Base-by-base conservation (phyloP, 2,797 vertebrate species). In the Typhlichthys eigenmanni region DNA sequence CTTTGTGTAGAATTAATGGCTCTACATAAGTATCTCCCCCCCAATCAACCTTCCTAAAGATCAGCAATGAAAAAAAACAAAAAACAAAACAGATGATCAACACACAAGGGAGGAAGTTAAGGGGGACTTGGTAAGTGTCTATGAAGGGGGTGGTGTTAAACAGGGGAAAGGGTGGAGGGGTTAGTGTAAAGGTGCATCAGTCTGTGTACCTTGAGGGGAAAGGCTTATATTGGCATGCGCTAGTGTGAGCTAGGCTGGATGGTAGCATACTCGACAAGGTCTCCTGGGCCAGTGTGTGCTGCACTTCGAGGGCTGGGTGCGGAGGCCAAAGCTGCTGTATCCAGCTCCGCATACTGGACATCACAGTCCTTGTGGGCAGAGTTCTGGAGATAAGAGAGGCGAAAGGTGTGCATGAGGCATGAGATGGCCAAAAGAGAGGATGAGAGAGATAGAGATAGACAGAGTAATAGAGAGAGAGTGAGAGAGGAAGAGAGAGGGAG, bases 271-370 rank as follows among this genome's bases (percentile, higher is more conserved):
- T 95, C 94, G 89, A 95, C 94, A 93, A 94, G 92, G 84, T 97
- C 95, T 93, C 93, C 93, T 64, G 87, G 84, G 88, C 92, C 93
- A 85, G 94, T 92, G 72, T 81, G 93, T 90, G 92, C 86, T 67
- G 93, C 93, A 84, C 83, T 95, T 92, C 88, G 89, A 59, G 89
- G 92, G 82, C 91, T 92, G 85, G 94, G 93, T 77, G 90, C 84
- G 58, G 94, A 93, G 85, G 94, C 92, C 93, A 98, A 93, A 91
- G 95, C 93, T 72, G 95, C 92, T 68, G 94, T 94, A 91, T 98
- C 96, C 94, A 98, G 93, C 91, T 98, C 95, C 74, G 96, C 94
- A 70, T 96, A 97, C 90, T 96, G 94, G 90, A 96, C 88, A 78
- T 96, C 94, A 80, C 91, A 91, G 90, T 96, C 94, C 93, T 90